Conservation (phyloP, 2,888 invertebrate genomes). For the Phania funesta region DNA sequence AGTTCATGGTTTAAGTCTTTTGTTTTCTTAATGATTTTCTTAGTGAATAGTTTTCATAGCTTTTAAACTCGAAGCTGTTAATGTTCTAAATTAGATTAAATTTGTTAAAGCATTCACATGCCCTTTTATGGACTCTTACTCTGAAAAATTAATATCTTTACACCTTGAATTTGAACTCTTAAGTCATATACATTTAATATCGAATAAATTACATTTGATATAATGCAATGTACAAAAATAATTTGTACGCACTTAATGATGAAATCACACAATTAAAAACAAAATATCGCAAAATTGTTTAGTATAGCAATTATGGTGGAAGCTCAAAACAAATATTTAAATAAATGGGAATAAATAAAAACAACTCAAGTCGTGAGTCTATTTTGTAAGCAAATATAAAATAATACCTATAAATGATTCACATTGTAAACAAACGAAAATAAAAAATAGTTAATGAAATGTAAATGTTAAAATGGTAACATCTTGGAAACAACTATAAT, state of each 20-base stretch:
- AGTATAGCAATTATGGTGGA: constrained; percentile 36
- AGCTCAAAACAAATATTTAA: constrained; percentile 32
- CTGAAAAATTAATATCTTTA: neutral
- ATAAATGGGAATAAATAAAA: too few species aligned
- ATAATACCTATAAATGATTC: constrained; percentile 2
- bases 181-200: neutral
- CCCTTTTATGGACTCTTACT: neutral
- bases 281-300: constrained; percentile 43
- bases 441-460: too few species aligned
- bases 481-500: too few species aligned
- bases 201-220: neutral
- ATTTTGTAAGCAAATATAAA: neutral
- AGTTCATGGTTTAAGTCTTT: constrained; percentile 36
- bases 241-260: neutral
- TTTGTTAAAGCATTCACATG: neutral
- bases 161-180: too few species aligned
- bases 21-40: neutral
- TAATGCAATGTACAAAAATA: constrained; percentile 2
- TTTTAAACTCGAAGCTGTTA: neutral
- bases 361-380: neutral
- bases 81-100: neutral
- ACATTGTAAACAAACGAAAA: neutral
- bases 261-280: neutral
- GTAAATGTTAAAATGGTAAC: too few species aligned
- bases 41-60: neutral